These are phyloP conservation scores for Hypomecis atomaria DNA, from an alignment of 2,888 invertebrate species.

Conservation along the genomic window DNA sequence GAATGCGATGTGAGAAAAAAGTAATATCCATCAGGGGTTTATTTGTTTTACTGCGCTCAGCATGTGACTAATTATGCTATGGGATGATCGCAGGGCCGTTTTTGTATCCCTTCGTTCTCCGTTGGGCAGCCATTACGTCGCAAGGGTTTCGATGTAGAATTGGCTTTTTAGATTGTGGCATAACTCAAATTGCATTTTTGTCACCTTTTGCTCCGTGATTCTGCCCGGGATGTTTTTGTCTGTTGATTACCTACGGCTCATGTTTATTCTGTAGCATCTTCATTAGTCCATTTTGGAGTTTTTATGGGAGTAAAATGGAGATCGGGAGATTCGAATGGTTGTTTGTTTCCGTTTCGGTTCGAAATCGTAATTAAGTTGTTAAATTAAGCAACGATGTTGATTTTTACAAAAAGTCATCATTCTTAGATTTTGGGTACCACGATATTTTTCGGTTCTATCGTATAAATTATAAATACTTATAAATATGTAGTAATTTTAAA, in stretches of 20 bases:
- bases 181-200: slow-evolving; percentile 83
- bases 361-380: slow-evolving; percentile 43
- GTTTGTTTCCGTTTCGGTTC: slow-evolving; percentile 51
- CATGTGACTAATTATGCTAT: slow-evolving; percentile 79
- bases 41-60: slow-evolving; percentile 61
- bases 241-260: slow-evolving; percentile 62
- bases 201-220: slow-evolving; percentile 71
- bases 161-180: slow-evolving; percentile 70
- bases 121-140: slow-evolving; percentile 58
- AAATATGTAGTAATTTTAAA: too few species aligned
- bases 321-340: slow-evolving; percentile 51
- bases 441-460: neutral
- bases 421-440: neutral
- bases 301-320: slow-evolving; percentile 48
- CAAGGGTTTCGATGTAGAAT: slow-evolving; percentile 60
- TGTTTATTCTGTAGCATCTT: slow-evolving; percentile 75
- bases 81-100: slow-evolving; percentile 66
- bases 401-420: slow-evolving; percentile 24
- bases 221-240: slow-evolving; percentile 60
- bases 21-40: slow-evolving; percentile 47
- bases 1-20: slow-evolving; percentile 58
- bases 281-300: slow-evolving; percentile 63
- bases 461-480: too few species aligned
- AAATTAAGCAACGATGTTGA: slow-evolving; percentile 7
- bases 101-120: slow-evolving; percentile 64